phyloP scores from a whole-genome alignment of 2,113 vertebrate species.

The Carassius gibelio region DNA sequence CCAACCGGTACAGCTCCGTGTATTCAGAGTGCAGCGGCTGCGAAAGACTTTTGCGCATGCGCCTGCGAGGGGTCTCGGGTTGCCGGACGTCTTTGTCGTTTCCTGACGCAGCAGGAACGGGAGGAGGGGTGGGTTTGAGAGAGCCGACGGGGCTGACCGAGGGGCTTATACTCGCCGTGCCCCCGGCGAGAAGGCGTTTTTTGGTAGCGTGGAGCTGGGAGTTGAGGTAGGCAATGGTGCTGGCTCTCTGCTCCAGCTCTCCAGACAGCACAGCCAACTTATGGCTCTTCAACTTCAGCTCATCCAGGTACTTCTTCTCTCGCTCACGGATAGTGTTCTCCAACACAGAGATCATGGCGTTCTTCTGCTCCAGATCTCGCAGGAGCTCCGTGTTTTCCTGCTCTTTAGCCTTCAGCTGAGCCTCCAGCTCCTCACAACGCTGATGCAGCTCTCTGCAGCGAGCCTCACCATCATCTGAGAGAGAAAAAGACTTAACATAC shows the following conservation, averaged over 20 bases:
- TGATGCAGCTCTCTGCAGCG: slow-evolving; percentile 83
- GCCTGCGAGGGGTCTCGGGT: slow-evolving; percentile 82
- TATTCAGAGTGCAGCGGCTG: slow-evolving; percentile 92
- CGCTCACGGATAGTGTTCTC: slow-evolving; percentile 93
- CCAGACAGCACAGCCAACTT: slow-evolving; percentile 87
- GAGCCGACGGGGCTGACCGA: slow-evolving; percentile 79
- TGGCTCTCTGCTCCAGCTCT: slow-evolving; percentile 94
- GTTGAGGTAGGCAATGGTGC: slow-evolving; percentile 94
- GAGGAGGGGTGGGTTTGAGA: slow-evolving; percentile 87
- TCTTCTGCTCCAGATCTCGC: slow-evolving; percentile 91
- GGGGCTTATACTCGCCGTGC: slow-evolving; percentile 81
- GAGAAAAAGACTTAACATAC: background rate
- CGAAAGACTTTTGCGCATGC: slow-evolving; percentile 97
- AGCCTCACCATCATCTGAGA: slow-evolving; percentile 72
- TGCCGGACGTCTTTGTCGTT: slow-evolving; percentile 82
- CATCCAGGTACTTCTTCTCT: slow-evolving; percentile 94
- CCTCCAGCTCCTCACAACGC: slow-evolving; percentile 90
- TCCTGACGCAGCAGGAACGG: slow-evolving; percentile 70
- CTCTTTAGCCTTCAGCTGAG: slow-evolving; percentile 87
- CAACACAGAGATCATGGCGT: slow-evolving; percentile 88
- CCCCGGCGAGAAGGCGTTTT: slow-evolving; percentile 85
- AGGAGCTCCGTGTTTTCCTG: slow-evolving; percentile 86
- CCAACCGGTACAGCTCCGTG: slow-evolving; percentile 90
- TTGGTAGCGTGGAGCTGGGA: slow-evolving; percentile 92
- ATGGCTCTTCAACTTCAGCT: slow-evolving; percentile 96